A percentile compares a stretch with the other conserved stretches of the same genome.
These are phyloP conservation scores for Bombus pyrosoma DNA, from an alignment of 1,140 invertebrate species.

Conservation along the genomic window DNA sequence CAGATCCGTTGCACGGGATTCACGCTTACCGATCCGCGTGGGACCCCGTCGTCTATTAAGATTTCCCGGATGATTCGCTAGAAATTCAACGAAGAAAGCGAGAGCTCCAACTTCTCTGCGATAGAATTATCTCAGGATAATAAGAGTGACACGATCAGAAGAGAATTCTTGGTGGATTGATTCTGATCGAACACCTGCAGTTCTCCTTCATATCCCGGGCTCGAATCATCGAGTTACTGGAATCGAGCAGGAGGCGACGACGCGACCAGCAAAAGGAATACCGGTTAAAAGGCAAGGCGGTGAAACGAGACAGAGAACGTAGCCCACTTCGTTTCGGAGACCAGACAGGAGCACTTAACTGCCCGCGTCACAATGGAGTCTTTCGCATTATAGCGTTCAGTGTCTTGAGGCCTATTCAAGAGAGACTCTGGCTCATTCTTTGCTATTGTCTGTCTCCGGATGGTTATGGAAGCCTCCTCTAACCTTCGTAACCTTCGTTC, in stretches of 20 bases:
- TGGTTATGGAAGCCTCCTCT: constrained; percentile 68
- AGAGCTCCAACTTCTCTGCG: background rate
- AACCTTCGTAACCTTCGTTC: constrained; percentile 50
- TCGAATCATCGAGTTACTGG: background rate
- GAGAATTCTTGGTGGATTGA: background rate
- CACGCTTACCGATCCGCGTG: constrained; percentile 13
- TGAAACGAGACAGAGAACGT: constrained; percentile 43
- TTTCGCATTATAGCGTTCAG: constrained; percentile 79
- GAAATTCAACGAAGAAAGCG: background rate
- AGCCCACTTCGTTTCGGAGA: constrained; percentile 73
- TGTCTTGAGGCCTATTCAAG: constrained; percentile 81
- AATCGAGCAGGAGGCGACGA: constrained; percentile 57
- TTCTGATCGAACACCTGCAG: constrained; percentile 7
- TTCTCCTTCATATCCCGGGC: background rate
- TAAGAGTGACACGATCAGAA: background rate
- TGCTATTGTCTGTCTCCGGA: constrained; percentile 77
- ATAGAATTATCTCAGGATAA: background rate
- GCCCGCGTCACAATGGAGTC: constrained; percentile 79
- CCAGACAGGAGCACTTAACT: constrained; percentile 80
- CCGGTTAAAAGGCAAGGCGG: background rate
- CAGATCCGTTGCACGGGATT: constrained; percentile 24
- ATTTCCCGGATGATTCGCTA: background rate
- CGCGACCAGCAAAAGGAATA: constrained; percentile 38
- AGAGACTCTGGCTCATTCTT: constrained; percentile 78
- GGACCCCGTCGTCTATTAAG: constrained; percentile 3